Percentiles rank a stretch among this genome's conserved stretches.
Evolutionary conservation across 2,888 invertebrate genomes (phyloP).

Genomic region (Hesperia comma): DNA sequence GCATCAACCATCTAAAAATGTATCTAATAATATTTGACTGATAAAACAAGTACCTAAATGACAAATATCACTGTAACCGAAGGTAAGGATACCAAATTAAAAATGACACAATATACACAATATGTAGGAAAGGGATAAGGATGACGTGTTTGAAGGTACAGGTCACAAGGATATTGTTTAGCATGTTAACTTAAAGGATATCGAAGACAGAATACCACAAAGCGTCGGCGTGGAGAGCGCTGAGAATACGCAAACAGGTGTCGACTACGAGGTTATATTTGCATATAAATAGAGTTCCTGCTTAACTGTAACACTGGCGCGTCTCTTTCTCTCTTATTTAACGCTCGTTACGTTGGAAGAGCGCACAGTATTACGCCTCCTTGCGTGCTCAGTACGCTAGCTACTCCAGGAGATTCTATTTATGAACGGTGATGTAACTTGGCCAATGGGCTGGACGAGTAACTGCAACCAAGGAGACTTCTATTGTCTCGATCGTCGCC

Average conservation of each 20-base stretch:
- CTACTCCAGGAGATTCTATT: conserved; percentile 80
- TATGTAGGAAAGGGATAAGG: conserved; percentile 43
- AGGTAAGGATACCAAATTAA: neutral
- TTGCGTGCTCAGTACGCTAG: conserved; percentile 68
- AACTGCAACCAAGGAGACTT: conserved; percentile 55
- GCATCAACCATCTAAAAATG: too few species aligned
- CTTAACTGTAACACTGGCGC: conserved; percentile 81
- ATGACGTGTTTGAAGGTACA: conserved; percentile 39
- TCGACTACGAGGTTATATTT: conserved; percentile 83
- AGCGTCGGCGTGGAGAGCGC: conserved; percentile 70
- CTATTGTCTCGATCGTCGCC: conserved; percentile 51
- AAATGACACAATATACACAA: too few species aligned
- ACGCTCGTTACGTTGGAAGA: conserved; percentile 64
- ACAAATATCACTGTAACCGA: too few species aligned
- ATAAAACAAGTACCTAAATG: too few species aligned
- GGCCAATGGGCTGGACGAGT: conserved; percentile 61
- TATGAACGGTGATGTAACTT: conserved; percentile 77
- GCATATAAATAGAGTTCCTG: conserved; percentile 85
- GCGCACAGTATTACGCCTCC: conserved; percentile 70
- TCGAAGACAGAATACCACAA: conserved; percentile 75
- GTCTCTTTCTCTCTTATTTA: conserved; percentile 75
- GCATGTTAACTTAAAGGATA: conserved; percentile 68
- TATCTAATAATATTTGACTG: too few species aligned
- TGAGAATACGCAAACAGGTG: conserved; percentile 84
- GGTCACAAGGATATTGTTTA: conserved; percentile 43